Conservation (phyloP, 2,888 invertebrate genomes). For the Cryptocephalus moraei region DNA sequence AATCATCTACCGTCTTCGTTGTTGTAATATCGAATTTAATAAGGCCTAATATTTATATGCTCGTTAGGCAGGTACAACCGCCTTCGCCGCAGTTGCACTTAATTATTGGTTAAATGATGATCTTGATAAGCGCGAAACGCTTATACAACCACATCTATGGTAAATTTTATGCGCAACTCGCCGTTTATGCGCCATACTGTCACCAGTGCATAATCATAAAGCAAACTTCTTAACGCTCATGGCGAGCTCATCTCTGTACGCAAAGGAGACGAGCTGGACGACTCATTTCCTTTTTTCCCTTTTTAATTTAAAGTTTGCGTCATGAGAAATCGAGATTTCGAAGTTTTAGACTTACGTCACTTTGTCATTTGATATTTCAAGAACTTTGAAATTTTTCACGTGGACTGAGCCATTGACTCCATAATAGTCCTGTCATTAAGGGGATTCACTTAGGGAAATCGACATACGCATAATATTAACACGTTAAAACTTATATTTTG, state of each 20-base stretch:
- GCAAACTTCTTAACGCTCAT: conserved; percentile 7
- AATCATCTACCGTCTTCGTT: conserved; percentile 1
- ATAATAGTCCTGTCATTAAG: too few species aligned
- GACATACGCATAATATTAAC: too few species aligned
- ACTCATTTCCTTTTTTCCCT: too few species aligned
- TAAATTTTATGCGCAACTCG: conserved; percentile 10
- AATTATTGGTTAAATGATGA: conserved; percentile 23
- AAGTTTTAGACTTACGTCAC: too few species aligned
- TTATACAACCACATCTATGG: conserved; percentile 12
- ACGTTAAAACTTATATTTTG: too few species aligned
- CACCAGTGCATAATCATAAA: conserved; percentile 12
- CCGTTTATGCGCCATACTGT: conserved; percentile 13
- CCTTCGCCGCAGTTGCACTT: conserved; percentile 18
- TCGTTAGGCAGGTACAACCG: conserved; percentile 14
- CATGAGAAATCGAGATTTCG: too few species aligned
- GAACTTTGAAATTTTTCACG: too few species aligned
- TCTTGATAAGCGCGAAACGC: conserved; percentile 18
- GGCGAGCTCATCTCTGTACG: neutral
- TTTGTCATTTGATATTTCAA: too few species aligned
- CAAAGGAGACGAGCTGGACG: too few species aligned
- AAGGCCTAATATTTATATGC: conserved; percentile 16
- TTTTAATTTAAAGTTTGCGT: too few species aligned
- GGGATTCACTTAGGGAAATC: too few species aligned
- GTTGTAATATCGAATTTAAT: conserved; percentile 18
- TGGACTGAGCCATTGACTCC: too few species aligned